phyloP scores from a whole-genome alignment of 35 echinoderm and acorn worm species.

The Diadema setosum region DNA sequence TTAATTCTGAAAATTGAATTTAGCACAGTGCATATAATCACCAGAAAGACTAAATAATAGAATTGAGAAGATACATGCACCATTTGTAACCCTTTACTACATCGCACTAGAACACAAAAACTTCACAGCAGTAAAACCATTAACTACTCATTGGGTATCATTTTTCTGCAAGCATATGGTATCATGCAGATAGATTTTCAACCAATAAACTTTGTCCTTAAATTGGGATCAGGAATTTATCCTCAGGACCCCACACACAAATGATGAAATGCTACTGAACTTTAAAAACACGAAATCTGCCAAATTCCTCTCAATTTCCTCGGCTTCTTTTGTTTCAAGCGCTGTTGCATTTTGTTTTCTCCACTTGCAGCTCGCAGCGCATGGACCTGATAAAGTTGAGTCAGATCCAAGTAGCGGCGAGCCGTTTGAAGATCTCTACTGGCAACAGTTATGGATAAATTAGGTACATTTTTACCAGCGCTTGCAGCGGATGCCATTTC shows the following conservation, averaged over 20 bases:
- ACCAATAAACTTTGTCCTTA: too few species aligned
- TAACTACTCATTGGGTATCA: too few species aligned
- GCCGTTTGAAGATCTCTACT: neutral
- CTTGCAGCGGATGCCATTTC: neutral
- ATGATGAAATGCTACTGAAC: neutral
- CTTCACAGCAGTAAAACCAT: too few species aligned
- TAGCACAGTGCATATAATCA: too few species aligned
- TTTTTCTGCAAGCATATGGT: too few species aligned
- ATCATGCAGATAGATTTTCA: too few species aligned
- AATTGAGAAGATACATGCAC: too few species aligned
- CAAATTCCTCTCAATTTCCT: neutral
- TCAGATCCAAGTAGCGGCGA: neutral
- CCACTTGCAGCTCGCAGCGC: neutral
- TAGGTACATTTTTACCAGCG: neutral
- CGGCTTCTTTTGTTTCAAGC: neutral
- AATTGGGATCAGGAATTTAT: too few species aligned
- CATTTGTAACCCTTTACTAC: too few species aligned
- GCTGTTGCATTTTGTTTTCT: neutral
- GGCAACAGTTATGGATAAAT: neutral
- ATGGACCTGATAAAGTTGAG: conserved; percentile 4
- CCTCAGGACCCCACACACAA: neutral
- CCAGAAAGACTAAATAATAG: too few species aligned
- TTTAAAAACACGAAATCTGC: neutral
- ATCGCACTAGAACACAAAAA: too few species aligned
- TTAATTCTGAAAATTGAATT: too few species aligned